Evolutionary conservation across 2,797 vertebrate genomes (phyloP).

Genomic region (Clarias platycephalus): DNA sequence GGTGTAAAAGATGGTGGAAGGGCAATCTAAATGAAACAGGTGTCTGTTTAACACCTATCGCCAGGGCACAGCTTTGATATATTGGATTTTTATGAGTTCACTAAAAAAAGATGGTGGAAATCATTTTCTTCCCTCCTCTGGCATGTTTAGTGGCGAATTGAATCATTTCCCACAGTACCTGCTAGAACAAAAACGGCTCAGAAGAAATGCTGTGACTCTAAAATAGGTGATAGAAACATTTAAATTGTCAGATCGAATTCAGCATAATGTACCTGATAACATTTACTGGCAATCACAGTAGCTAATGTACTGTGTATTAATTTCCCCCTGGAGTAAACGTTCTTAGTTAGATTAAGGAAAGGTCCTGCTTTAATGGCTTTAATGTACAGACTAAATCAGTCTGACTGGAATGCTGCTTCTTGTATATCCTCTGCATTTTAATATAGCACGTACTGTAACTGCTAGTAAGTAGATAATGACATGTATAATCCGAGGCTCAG

Average conservation of each 20-base stretch:
- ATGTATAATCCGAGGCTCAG: background rate
- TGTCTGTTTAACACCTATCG: constrained; percentile 72
- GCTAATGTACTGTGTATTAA: constrained; percentile 44
- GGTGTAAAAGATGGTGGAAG: constrained; percentile 15
- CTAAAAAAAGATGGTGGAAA: constrained; percentile 51
- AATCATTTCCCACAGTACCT: constrained; percentile 60
- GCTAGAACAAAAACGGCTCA: background rate
- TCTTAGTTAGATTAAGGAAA: constrained; percentile 50
- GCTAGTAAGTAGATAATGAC: background rate
- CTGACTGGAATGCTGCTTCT: background rate
- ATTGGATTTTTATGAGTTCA: constrained; percentile 69
- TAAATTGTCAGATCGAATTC: constrained; percentile 43
- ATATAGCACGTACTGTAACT: background rate
- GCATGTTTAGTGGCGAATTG: constrained; percentile 73
- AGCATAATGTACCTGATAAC: constrained; percentile 57
- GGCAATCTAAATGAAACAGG: constrained; percentile 70
- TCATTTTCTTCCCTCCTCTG: constrained; percentile 72
- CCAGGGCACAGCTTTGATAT: constrained; percentile 70
- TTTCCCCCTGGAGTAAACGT: constrained; percentile 50
- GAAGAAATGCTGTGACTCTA: background rate
- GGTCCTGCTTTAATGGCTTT: constrained; percentile 29
- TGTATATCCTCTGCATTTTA: background rate
- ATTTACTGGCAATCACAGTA: constrained; percentile 11
- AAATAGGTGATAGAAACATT: constrained; percentile 35
- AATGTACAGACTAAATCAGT: constrained; percentile 21